These are phyloP conservation scores for Habropoda laboriosa DNA, from an alignment of 1,140 invertebrate genomes.

Conservation along the genomic window DNA sequence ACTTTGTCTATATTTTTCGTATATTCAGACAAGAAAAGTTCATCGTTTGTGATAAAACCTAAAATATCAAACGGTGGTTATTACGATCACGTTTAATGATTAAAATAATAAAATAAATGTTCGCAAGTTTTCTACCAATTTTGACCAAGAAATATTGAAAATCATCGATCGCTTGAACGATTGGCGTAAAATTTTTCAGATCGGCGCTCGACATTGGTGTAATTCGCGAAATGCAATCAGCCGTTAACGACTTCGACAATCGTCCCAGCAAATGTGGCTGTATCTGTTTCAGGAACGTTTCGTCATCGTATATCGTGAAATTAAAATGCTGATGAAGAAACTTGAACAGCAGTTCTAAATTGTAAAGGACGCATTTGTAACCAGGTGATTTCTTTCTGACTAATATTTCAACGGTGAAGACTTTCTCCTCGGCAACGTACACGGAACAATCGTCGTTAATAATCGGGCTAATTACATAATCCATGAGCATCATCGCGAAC, in stretches of 20 bases:
- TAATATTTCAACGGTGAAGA: constrained; percentile 80
- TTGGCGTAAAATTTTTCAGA: constrained; percentile 85
- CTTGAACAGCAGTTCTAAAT: constrained; percentile 84
- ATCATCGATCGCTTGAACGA: constrained; percentile 85
- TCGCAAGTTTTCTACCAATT: constrained; percentile 74
- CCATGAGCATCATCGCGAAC: constrained; percentile 82
- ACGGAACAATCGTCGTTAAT: constrained; percentile 82
- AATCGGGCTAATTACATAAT: constrained; percentile 82
- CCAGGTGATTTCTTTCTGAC: constrained; percentile 78
- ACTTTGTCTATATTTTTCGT: constrained; percentile 89
- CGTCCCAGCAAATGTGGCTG: constrained; percentile 84
- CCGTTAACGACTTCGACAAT: constrained; percentile 86
- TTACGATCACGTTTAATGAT: background rate
- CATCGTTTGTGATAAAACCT: constrained; percentile 82
- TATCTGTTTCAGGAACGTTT: constrained; percentile 84
- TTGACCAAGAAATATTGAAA: constrained; percentile 86
- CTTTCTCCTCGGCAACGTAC: constrained; percentile 72
- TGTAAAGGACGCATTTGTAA: constrained; percentile 84
- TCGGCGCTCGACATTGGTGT: constrained; percentile 89
- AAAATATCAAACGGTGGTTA: constrained; percentile 25
- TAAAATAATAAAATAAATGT: background rate
- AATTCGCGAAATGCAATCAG: constrained; percentile 88
- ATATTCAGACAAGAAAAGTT: constrained; percentile 83
- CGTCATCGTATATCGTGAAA: constrained; percentile 79
- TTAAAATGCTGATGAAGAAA: constrained; percentile 84